These are phyloP conservation scores for Saccostrea echinata DNA, from an alignment of 1,140 invertebrate species.

Conservation along the genomic window DNA sequence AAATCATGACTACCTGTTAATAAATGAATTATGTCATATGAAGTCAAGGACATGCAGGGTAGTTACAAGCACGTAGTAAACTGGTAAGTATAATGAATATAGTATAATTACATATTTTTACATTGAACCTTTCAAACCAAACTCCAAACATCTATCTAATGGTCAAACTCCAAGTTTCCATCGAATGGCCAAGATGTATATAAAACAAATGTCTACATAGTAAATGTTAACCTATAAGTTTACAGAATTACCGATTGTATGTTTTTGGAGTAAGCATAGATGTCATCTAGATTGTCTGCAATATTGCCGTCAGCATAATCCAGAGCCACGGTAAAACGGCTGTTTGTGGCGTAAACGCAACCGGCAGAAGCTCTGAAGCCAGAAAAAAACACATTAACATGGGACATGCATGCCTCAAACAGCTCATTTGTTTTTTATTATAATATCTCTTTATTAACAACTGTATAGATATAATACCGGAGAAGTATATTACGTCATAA, in stretches of 20 bases:
- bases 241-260: slow-evolving; percentile 48
- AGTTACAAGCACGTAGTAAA: too few relatives aligned
- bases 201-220: too few relatives aligned
- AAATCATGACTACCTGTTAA: background rate
- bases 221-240: too few relatives aligned
- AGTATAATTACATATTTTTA: too few relatives aligned
- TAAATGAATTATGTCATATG: too few relatives aligned
- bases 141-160: too few relatives aligned
- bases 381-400: background rate
- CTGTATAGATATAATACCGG: background rate
- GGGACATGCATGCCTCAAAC: background rate
- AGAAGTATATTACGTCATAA: slow-evolving; percentile 57
- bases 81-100: too few relatives aligned
- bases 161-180: too few relatives aligned
- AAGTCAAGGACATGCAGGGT: too few relatives aligned
- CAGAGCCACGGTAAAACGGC: slow-evolving; percentile 62
- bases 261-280: slow-evolving; percentile 59
- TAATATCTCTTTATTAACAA: background rate
- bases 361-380: slow-evolving; percentile 60
- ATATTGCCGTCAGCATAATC: slow-evolving; percentile 59
- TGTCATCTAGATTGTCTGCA: slow-evolving; percentile 60
- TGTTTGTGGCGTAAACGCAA: slow-evolving; percentile 66
- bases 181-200: too few relatives aligned
- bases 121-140: too few relatives aligned
- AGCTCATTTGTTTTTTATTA: too few relatives aligned